Base-by-base conservation (phyloP, 2,797 vertebrate species). In the Lepilemur ruficaudatus region DNA sequence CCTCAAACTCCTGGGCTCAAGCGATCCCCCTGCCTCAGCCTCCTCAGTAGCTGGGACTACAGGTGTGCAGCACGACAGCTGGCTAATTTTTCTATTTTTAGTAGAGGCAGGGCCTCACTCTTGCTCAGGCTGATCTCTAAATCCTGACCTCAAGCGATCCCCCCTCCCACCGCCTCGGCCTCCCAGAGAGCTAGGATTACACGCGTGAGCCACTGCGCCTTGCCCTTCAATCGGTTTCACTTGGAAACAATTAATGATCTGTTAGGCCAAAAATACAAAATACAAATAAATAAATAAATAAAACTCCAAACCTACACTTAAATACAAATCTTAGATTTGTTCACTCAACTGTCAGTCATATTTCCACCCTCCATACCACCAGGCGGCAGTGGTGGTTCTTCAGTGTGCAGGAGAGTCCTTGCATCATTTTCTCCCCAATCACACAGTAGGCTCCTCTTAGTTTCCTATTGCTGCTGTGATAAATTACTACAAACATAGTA, bases 181-280 rank as follows among this genome's bases (percentile, higher is more conserved):
- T 59, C 57, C 57, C 57, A 2, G 57, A 59, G 25, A 4, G 57
- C 57, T 59, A 59, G 57, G 25, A 59, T 1, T 59, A 28, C 11
- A 11, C 4, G 25, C 11, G 10, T 28, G 57, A 59, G 57, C 4
- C 11, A 28, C 57, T 2, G 10, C 23, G 6, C 52, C 52, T 6
- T 14, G 43, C 65, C 15, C 59, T 2, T 52, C 12, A 30, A 43
- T 59, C 23, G 12, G 20, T 83, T 82, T 78, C 73, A 90, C 63
- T 86, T 11, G 78, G 70, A 95, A 96, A 84, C 7, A 83, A 55
- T 67, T 55, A 67, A 83, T 72, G 88, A 9, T 48, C 76, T 91
- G 52, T 50, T 32, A 90, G 72, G 70, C 20, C 6, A 46, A 78
- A 94, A 96, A 76, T 35, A 55, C 18, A 25, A 89, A 83, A 73